Evolutionary conservation across 2,888 invertebrate genomes (phyloP), one percentile per base, ranked within the genome.

Genomic region (Drosophila diplacantha): DNA sequence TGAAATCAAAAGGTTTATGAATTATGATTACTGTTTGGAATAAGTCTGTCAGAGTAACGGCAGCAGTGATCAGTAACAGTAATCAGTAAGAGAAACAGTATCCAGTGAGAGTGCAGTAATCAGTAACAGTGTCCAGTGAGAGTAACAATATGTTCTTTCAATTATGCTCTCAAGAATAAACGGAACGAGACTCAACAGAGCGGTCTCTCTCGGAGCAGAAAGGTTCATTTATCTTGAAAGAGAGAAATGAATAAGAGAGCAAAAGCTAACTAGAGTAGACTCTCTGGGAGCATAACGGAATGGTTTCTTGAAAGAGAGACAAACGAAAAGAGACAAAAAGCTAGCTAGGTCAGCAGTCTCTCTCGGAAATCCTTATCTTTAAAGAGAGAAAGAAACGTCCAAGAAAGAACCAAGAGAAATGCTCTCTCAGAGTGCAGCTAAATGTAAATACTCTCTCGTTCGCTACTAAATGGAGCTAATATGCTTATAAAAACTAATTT

Each of bases 1-100:
- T 44, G 3, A 57, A 44, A 46, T 44, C 22, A 56, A 58, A 44
- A 35, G 8, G 38, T 22, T 39, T 14, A 39, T 39, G 16, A 29
- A 43, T 24, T 26, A 20, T 46, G 38, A 38, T 46, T 24, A 39
- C 50, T 20, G 43, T 5, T 16, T 11, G 11, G 4, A 3, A 4
- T 8, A 4, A 29, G 29, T 11, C 11, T 4, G 3, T 29, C 29
- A 11, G 4, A 14, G 39, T 20, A 11, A 34, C 18, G 6, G 12
- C 14, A 39, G 8, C 14, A 39, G 29, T 29, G 29, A 29, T 29
- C 29, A 35, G 3, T 6, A 32, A 37, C 5, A 11, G 9, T n/a
- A 3, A 31, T 29, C 29, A 29, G 29, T 29, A 29, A 29, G 3
- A 39, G 39, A 20, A 9, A 32, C 4, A 39, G 20, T 20, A 14